phyloP scores from a whole-genome alignment of 2,113 vertebrate species.

The Rhadina sibilatrix region DNA sequence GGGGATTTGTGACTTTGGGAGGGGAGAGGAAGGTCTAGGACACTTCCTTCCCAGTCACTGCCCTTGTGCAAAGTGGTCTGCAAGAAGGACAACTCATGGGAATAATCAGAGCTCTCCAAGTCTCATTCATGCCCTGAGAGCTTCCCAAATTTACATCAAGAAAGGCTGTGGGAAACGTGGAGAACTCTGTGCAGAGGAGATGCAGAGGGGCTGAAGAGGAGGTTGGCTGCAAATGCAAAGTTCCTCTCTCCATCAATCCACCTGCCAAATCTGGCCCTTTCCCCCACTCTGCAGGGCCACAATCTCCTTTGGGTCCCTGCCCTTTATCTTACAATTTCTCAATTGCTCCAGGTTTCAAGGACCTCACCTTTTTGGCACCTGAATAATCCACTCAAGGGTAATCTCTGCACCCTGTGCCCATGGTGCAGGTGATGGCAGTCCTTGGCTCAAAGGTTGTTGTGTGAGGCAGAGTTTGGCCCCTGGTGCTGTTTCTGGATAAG shows the following conservation, averaged over 20 bases:
- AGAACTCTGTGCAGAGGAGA: neutral
- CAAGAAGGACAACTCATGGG: neutral
- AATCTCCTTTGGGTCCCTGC: neutral
- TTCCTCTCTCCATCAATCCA: neutral
- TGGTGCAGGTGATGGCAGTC: neutral
- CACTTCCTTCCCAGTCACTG: neutral
- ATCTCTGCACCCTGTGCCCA: neutral
- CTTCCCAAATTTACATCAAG: neutral
- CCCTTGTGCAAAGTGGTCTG: neutral
- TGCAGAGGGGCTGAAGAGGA: neutral
- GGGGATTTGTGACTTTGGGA: neutral
- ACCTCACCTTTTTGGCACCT: neutral
- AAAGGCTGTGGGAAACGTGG: neutral
- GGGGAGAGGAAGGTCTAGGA: neutral
- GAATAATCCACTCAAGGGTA: neutral
- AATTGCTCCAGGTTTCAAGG: neutral
- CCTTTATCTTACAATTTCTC: neutral
- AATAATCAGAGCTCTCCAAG: neutral
- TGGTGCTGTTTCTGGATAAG: neutral
- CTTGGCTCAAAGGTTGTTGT: neutral
- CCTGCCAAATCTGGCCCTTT: neutral
- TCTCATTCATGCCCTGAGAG: neutral
- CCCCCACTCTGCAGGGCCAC: neutral
- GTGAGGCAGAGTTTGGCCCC: neutral
- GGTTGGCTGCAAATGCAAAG: neutral